Percentiles rank a stretch among this genome's conserved stretches.
Conservation (phyloP, 2,888 invertebrate genomes). For the Caenorhabditis sinica region DNA sequence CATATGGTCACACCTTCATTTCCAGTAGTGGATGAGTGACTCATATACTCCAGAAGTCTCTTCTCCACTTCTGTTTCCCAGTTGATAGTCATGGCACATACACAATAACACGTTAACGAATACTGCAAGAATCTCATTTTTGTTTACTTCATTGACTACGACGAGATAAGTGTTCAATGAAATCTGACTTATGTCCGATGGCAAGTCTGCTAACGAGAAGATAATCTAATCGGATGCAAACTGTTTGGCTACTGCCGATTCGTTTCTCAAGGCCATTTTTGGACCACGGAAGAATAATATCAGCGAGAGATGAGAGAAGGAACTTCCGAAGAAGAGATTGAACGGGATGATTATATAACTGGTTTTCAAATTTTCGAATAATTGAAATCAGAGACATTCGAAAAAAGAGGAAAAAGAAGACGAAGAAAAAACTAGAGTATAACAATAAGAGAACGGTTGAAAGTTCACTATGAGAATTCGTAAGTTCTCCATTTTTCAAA, state of each 20-base stretch:
- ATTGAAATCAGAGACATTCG: not conserved
- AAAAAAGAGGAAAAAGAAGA: conserved; percentile 1
- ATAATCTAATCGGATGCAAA: conserved; percentile 8
- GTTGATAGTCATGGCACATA: conserved; percentile 54
- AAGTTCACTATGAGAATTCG: not conserved
- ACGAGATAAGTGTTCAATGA: conserved; percentile 37
- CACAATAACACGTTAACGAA: not conserved
- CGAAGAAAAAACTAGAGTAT: conserved; percentile 9
- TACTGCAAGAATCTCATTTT: conserved; percentile 24
- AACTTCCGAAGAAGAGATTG: conserved; percentile 30
- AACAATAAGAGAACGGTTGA: not conserved
- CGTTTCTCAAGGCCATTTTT: conserved; percentile 45
- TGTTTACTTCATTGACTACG: conserved; percentile 18
- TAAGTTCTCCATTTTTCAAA: not conserved
- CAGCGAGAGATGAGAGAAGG: not conserved
- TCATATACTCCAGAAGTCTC: conserved; percentile 78
- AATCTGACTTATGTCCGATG: conserved; percentile 49
- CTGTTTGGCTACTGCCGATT: conserved; percentile 20
- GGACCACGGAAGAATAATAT: conserved; percentile 45
- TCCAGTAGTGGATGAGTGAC: conserved; percentile 75
- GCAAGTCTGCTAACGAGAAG: conserved; percentile 15
- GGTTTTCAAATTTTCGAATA: conserved; percentile 39
- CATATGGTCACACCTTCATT: conserved; percentile 71
- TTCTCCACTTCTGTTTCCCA: conserved; percentile 69
- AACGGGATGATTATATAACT: conserved; percentile 50